Evolutionary conservation across 2,888 invertebrate species (phyloP).

Genomic region (Oscheius sp.): DNA sequence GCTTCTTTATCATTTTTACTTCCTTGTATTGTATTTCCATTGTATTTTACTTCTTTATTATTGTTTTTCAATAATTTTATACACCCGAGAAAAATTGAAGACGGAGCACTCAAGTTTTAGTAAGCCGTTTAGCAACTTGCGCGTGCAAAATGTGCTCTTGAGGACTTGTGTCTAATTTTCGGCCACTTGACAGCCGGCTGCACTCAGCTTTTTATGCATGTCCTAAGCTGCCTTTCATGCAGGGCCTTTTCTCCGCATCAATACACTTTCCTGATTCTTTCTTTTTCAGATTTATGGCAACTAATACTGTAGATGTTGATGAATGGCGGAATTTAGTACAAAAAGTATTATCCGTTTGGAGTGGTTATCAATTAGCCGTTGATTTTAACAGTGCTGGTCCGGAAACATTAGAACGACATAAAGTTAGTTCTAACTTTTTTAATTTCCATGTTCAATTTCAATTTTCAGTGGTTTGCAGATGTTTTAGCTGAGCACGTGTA

Average conservation of each 20-base stretch:
- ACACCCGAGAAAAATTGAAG: too few species aligned
- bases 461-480: conserved; percentile 59
- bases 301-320: not conserved
- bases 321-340: conserved; percentile 42
- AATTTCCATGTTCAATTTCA: not conserved
- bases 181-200: too few species aligned
- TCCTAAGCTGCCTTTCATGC: not conserved
- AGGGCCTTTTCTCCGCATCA: not conserved
- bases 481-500: conserved; percentile 54
- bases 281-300: not conserved
- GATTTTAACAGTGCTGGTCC: conserved; percentile 59
- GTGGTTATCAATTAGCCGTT: conserved; percentile 62
- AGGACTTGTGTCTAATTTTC: too few species aligned
- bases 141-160: too few species aligned
- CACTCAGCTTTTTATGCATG: not conserved
- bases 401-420: conserved; percentile 59
- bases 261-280: not conserved
- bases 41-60: too few species aligned
- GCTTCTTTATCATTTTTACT: too few species aligned
- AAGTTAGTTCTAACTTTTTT: conserved; percentile 35
- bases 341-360: conserved; percentile 51
- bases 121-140: too few species aligned
- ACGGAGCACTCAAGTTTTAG: too few species aligned
- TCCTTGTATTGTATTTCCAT: too few species aligned
- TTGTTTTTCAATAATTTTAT: too few species aligned